Conservation (phyloP, 1,140 invertebrate species). For the silkworm (Bombyx mori) region DNA sequence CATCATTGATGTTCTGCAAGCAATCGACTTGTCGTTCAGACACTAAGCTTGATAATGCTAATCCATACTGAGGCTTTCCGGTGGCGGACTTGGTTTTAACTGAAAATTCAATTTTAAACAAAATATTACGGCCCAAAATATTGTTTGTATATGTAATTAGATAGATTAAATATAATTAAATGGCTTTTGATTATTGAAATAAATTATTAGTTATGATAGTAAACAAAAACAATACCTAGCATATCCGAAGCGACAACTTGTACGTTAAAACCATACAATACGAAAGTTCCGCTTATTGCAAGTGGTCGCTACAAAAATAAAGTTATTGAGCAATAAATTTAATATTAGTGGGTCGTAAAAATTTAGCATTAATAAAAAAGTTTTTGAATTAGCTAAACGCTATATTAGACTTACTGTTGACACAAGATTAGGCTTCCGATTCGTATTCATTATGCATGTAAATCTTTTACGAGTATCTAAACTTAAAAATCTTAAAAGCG, state of each 20-base stretch:
- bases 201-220: background rate
- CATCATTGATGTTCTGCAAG: slow-evolving; percentile 54
- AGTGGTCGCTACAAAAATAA: slow-evolving; percentile 41
- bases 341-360: too few species aligned
- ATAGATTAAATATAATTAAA: background rate
- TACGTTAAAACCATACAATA: slow-evolving; percentile 55
- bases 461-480: too few species aligned
- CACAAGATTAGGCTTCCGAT: too few species aligned
- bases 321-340: too few species aligned
- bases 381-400: background rate
- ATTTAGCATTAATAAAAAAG: background rate
- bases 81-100: slow-evolving; percentile 18
- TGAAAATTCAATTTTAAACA: slow-evolving; percentile 3
- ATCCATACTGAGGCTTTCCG: slow-evolving; percentile 37
- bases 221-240: slow-evolving; percentile 28
- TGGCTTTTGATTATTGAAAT: background rate
- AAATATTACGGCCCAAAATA: background rate
- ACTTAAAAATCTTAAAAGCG: too few species aligned
- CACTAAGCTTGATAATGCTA: slow-evolving; percentile 51
- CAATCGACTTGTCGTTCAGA: slow-evolving; percentile 51
- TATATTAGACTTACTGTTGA: background rate
- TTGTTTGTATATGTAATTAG: background rate
- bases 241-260: slow-evolving; percentile 59
- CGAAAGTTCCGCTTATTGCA: slow-evolving; percentile 49
- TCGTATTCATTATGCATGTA: too few species aligned